A percentile compares a stretch with the other conserved stretches of the same genome.
phyloP scores from a whole-genome alignment of 1,140 invertebrate species.

The Bilobella aurantiaca region DNA sequence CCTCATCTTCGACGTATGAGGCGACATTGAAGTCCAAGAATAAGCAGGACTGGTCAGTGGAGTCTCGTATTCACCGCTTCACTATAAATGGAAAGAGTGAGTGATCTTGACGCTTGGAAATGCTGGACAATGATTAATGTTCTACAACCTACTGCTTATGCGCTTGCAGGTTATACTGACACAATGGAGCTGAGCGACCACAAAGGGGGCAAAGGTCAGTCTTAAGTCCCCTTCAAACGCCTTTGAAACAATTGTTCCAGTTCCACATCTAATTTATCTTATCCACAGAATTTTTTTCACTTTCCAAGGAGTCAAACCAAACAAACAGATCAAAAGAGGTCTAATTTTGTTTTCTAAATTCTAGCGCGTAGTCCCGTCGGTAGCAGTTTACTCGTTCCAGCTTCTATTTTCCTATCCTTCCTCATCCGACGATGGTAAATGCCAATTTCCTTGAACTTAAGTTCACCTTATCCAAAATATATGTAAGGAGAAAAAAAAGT shows the following conservation, averaged over 20 bases:
- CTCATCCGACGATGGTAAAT: background rate
- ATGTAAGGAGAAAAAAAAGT: background rate
- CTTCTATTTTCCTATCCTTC: background rate
- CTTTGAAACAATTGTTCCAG: background rate
- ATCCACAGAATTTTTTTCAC: background rate
- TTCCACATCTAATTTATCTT: background rate
- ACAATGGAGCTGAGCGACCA: background rate
- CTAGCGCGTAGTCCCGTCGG: background rate
- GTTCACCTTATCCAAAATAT: background rate
- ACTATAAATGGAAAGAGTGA: slow-evolving; percentile 3
- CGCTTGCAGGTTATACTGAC: background rate
- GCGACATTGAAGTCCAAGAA: background rate
- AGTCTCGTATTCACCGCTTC: background rate
- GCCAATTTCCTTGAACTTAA: background rate
- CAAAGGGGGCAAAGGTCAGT: background rate
- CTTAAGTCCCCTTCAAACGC: background rate
- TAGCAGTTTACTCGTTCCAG: background rate
- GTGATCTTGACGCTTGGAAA: background rate
- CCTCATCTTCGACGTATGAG: background rate
- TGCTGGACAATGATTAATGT: background rate
- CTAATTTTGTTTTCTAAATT: background rate
- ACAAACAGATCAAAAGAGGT: background rate
- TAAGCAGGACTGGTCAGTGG: background rate
- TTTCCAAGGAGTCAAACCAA: background rate
- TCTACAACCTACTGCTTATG: background rate